Percentiles rank a stretch among this genome's conserved stretches.
These are phyloP conservation scores for Cyrtonyx montezumae DNA, from an alignment of 2,113 vertebrate species.

Conservation along the genomic window DNA sequence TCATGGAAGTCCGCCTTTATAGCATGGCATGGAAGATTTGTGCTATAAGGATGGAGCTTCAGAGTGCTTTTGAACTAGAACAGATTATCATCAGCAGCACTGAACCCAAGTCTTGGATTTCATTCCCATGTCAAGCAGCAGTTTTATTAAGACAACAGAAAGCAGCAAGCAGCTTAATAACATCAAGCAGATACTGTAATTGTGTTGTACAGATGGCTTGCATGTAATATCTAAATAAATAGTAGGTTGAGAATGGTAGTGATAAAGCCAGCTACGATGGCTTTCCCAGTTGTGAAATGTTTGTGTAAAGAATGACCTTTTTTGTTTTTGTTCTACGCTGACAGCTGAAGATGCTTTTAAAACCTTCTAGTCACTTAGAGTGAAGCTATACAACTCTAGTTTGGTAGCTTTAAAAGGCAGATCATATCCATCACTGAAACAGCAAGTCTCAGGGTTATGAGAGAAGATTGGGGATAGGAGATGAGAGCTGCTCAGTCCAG, in stretches of 20 bases:
- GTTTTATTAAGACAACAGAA: conserved; percentile 68
- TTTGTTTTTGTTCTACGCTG: conserved; percentile 78
- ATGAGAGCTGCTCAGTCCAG: conserved; percentile 77
- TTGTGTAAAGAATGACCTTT: conserved; percentile 80
- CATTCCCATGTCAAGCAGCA: conserved; percentile 47
- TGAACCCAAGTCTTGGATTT: conserved; percentile 42
- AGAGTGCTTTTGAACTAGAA: neutral
- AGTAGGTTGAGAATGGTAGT: conserved; percentile 69
- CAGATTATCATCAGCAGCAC: conserved; percentile 23
- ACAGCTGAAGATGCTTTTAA: conserved; percentile 84
- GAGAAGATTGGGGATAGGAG: conserved; percentile 71
- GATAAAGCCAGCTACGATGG: conserved; percentile 74
- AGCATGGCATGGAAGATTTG: neutral
- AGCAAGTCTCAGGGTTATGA: conserved; percentile 73
- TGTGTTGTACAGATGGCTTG: conserved; percentile 69
- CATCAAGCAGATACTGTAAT: conserved; percentile 62
- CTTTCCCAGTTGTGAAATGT: conserved; percentile 80
- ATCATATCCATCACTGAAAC: conserved; percentile 79
- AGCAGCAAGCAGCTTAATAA: conserved; percentile 71
- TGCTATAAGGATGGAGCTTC: neutral
- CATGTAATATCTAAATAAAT: conserved; percentile 79
- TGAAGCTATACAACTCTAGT: conserved; percentile 64
- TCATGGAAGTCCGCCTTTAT: neutral
- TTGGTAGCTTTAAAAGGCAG: conserved; percentile 78
- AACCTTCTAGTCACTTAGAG: conserved; percentile 80